A percentile compares a stretch with the other conserved stretches of the same genome.
Evolutionary conservation across 1,140 invertebrate genomes (phyloP).

Genomic region (Harpegnathos saltator): DNA sequence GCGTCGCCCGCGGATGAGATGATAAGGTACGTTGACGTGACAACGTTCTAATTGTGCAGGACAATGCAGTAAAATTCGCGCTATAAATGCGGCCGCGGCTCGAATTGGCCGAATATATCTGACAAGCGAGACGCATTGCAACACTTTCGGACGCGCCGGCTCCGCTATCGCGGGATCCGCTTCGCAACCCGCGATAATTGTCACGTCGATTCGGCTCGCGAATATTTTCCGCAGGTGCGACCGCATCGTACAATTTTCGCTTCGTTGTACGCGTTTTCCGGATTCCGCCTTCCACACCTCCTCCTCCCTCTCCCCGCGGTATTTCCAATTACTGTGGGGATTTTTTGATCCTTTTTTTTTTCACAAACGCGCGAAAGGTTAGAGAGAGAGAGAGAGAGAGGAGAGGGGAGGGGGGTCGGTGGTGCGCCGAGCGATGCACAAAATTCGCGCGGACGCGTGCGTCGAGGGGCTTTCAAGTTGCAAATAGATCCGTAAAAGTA

Average conservation of each 20-base stretch:
- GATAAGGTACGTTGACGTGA: constrained; percentile 1
- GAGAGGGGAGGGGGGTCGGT: constrained; percentile 17
- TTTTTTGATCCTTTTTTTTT: neutral
- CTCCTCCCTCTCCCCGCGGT: too few species aligned
- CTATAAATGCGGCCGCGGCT: neutral
- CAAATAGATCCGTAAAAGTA: constrained; percentile 48
- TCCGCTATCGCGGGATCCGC: constrained; percentile 13
- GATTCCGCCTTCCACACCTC: neutral
- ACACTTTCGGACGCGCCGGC: neutral
- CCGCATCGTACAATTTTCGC: constrained; percentile 29
- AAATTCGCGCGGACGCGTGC: constrained; percentile 29
- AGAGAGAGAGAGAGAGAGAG: neutral
- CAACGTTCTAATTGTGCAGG: neutral
- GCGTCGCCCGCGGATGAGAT: neutral
- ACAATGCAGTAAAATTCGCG: constrained; percentile 1
- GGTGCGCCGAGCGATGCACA: constrained; percentile 18
- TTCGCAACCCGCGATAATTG: constrained; percentile 34
- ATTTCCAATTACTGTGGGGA: constrained; percentile 38
- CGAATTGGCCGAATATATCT: constrained; percentile 6
- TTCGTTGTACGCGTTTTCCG: constrained; percentile 13
- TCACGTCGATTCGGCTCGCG: constrained; percentile 14
- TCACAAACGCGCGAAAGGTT: constrained; percentile 32
- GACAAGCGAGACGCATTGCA: constrained; percentile 1
- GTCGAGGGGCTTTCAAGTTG: constrained; percentile 54
- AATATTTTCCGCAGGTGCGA: constrained; percentile 37